A percentile compares a stretch with the other conserved stretches of the same genome.
These are phyloP conservation scores for Plumapathes pennacea DNA, from an alignment of 92 coral and sea anemone genomes.

Conservation along the genomic window DNA sequence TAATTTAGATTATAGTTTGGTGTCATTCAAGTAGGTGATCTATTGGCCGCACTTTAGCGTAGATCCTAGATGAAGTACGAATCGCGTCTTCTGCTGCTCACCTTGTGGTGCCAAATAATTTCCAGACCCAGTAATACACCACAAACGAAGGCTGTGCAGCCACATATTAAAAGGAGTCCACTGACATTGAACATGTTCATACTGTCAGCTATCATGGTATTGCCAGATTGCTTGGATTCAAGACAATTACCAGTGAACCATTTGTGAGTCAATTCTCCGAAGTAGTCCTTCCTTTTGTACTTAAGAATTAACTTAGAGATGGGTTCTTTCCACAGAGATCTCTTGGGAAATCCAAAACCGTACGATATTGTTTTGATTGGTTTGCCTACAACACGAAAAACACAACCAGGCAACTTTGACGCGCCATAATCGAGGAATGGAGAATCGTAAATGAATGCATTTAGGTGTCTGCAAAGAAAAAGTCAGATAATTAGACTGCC, in stretches of 20 bases:
- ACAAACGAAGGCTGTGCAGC: no score
- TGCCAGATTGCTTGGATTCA: conserved; percentile 6
- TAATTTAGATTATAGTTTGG: no score
- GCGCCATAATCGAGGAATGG: conserved; percentile 74
- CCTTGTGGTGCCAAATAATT: no score
- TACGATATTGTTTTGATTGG: conserved; percentile 53
- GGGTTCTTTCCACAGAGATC: conserved; percentile 60
- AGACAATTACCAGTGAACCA: conserved; percentile 60
- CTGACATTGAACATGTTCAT: no score
- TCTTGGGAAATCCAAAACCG: conserved; percentile 59
- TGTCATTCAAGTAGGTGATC: no score
- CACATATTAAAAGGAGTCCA: no score
- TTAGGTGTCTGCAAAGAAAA: conserved; percentile 39
- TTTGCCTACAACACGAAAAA: conserved; percentile 59
- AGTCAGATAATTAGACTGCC: background rate
- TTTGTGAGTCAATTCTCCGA: conserved; percentile 45
- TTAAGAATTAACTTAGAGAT: conserved; percentile 50
- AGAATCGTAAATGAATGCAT: conserved; percentile 75
- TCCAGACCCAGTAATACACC: no score
- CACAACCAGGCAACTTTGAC: conserved; percentile 67
- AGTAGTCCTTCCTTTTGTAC: conserved; percentile 55
- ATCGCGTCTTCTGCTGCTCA: no score
- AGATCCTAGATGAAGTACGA: no score
- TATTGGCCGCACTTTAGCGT: no score
- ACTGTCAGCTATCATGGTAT: no score